Base-by-base conservation (phyloP, 1,140 invertebrate species). In the Melipona quadrifasciata region DNA sequence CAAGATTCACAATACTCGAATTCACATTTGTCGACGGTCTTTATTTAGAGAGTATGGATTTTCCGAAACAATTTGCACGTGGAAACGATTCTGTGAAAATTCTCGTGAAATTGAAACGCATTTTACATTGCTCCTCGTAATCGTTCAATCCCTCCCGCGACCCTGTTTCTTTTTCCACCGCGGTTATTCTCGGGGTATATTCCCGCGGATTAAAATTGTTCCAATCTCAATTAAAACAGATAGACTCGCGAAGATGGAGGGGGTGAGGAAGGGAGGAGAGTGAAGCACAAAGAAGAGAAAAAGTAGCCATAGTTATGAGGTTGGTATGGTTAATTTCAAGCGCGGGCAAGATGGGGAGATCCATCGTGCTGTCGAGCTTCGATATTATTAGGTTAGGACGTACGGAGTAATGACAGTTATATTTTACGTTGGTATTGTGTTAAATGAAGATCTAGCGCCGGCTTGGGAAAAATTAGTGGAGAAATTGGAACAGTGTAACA, bases 141-240 rank as follows among this genome's bases (percentile, higher is more conserved):
- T 72, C 24, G 57, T 76, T 77, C 39, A 24, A 53, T 78, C 53
- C 57, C 5, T 6, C 10, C 47, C 19, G 24, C 31, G 75, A 77
- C 58, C 58, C n/a, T 39, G 19, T 77, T 77, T 51, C 27, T 77
- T 58, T 57, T 21, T 31, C 17, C n/a, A 14, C 27, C 16, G 14
- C 31, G 55, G 24, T 5, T 34, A 10, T 8, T 31, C 27, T 16
- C 39, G n/a, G 24, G 1, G 12, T 24, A n/a, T 34, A 55, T 68
- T 70, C 31, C 39, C 53, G 64, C 47, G 31, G 34, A 57, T 70
- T 55, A 79, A 79, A 79, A 70, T 39, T 31, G 65, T 70, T 39
- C 65, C 51, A 34, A 55, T 79, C 24, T 34, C 77, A 70, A 70
- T 79, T 79, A 53, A 65, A 65, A 57, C 12, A 14, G 72, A 47